Base-by-base conservation (phyloP, 2,113 vertebrate genomes). In the Zingel zingel region DNA sequence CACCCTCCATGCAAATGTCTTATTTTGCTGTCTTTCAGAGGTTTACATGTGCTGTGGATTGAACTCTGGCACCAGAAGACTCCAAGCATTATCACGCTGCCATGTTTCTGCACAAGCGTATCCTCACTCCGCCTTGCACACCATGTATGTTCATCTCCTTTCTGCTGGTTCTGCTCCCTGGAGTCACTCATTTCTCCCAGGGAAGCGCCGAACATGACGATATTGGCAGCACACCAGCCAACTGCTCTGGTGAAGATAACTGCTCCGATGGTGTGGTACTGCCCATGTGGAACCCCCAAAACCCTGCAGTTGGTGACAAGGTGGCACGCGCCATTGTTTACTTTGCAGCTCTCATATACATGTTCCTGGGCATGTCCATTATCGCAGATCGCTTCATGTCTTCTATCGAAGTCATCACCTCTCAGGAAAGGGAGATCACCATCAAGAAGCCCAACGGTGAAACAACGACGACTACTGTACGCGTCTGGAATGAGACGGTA, bases 331-430 rank as follows among this genome's bases (percentile, higher is more conserved):
- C 96, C 79, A 96, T 96, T 3, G 96, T 97, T 33, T 97, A 97
- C 89, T 96, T 97, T 45, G 96, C 96, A 30, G 96, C 96, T 1
- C 94, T 97, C 57, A 95, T 96, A 82, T 97, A 97, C 93, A 96
- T 97, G 96, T 97, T 97, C 88, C 89, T 97, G 84, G 96, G 96
- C 66, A 97, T 97, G 96, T 96, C 96, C 86, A 97, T 97, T 82
- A 95, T 96, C 16, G 96, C 96, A 0, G 96, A 97, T 85, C 96
- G 96, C 76, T 97, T 97, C 88, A 97, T 97, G 96, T 96, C 96
- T n/a, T 96, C 96, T 21, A 97, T 97, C 0, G 96, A 97, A 89
- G 96, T 97, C 69, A 97, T 97, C 85, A 97, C 96, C 45, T 97
- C 96, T 21, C 96, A 96, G 92, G 96, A 97, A 77, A 96, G 95